These are phyloP conservation scores for Calliopum simillimum DNA, from an alignment of 2,888 invertebrate species.

Conservation along the genomic window DNA sequence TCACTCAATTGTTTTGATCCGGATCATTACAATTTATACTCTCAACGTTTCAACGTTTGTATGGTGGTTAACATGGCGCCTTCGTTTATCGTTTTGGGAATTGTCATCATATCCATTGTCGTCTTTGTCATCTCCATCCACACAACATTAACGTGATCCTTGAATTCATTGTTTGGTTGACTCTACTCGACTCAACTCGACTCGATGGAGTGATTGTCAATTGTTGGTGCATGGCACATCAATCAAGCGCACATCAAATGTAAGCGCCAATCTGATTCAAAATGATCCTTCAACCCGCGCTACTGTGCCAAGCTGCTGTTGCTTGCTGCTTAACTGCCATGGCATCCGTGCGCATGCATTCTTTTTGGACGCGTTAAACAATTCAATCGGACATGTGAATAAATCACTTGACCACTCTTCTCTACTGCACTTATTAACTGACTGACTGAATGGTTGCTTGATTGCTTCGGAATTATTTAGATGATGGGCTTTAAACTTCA, in stretches of 20 bases:
- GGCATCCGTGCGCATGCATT: conserved; percentile 39
- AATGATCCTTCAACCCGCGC: conserved; percentile 37
- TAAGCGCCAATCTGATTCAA: conserved; percentile 25
- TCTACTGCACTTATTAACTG: conserved; percentile 4
- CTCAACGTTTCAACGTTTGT: conserved; percentile 18
- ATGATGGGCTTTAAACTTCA: conserved; percentile 5
- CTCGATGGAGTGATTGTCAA: conserved; percentile 62
- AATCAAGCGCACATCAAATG: conserved; percentile 62
- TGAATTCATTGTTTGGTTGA: conserved; percentile 23
- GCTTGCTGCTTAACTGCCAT: conserved; percentile 20
- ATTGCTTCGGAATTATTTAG: conserved; percentile 18
- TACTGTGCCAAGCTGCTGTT: conserved; percentile 37
- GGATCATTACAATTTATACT: too few species aligned
- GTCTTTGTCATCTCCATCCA: conserved; percentile 13
- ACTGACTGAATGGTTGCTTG: conserved; percentile 24
- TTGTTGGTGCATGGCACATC: conserved; percentile 65
- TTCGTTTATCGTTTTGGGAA: conserved; percentile 59
- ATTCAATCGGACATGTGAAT: conserved; percentile 68
- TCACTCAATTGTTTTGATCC: conserved; percentile 6
- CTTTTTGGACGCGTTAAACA: conserved; percentile 60
- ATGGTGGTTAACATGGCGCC: conserved; percentile 63
- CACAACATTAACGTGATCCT: conserved; percentile 29
- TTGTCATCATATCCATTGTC: conserved; percentile 53
- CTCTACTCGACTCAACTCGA: too few species aligned
- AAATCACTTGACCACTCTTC: conserved; percentile 43